phyloP scores from a whole-genome alignment of 2,888 invertebrate genomes.

The Catocala nupta region DNA sequence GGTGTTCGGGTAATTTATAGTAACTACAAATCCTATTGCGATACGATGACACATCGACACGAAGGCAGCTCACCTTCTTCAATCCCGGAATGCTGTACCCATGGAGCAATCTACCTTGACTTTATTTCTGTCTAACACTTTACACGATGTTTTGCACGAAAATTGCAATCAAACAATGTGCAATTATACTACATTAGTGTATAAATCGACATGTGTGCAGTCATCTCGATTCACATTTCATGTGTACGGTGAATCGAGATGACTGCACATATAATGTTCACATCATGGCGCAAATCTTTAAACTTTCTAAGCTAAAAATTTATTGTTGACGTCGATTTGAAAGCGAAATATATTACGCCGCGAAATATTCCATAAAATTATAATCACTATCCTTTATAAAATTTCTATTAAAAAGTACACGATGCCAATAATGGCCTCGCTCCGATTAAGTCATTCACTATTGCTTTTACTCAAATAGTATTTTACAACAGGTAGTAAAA shows the following conservation, averaged over 20 bases:
- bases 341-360: constrained; percentile 20
- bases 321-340: constrained; percentile 44
- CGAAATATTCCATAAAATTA: constrained; percentile 19
- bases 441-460: constrained; percentile 52
- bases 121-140: constrained; percentile 56
- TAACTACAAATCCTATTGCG: constrained; percentile 35
- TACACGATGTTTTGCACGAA: constrained; percentile 30
- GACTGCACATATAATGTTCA: constrained; percentile 21
- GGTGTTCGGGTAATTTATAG: constrained; percentile 35
- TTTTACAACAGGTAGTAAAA: constrained; percentile 4
- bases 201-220: constrained; percentile 16
- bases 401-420: constrained; percentile 22
- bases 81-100: constrained; percentile 56
- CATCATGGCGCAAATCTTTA: constrained; percentile 21
- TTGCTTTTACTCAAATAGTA: constrained; percentile 25
- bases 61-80: constrained; percentile 62
- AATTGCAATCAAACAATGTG: constrained; percentile 8
- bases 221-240: constrained; percentile 14
- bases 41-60: constrained; percentile 54
- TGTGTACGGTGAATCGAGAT: constrained; percentile 14
- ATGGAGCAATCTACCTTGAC: constrained; percentile 45
- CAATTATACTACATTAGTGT: not conserved
- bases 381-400: constrained; percentile 14
- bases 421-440: constrained; percentile 50
- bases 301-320: constrained; percentile 37